Conservation (phyloP, 2,797 vertebrate genomes). For the Pampus argenteus region DNA sequence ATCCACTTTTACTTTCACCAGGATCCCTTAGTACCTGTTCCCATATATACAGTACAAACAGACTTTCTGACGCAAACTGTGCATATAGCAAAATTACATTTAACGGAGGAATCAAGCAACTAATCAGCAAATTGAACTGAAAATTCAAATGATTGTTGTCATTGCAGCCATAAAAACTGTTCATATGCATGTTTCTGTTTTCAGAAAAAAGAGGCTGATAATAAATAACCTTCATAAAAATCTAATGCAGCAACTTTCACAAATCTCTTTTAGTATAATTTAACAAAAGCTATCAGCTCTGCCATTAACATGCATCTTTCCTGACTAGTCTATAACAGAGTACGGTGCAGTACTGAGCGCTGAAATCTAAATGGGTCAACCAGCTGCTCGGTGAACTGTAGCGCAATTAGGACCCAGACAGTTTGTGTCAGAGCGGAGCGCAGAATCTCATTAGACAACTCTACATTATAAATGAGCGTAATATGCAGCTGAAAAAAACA, state of each 20-base stretch:
- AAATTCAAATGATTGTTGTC: neutral
- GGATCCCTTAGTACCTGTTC: neutral
- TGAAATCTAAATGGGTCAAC: conserved; percentile 82
- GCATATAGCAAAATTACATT: too few relatives aligned
- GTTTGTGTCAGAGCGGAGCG: conserved; percentile 59
- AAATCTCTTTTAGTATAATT: conserved; percentile 16
- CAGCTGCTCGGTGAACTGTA: conserved; percentile 62
- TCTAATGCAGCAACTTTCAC: neutral
- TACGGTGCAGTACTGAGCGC: conserved; percentile 72
- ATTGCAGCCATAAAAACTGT: neutral
- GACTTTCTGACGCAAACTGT: neutral
- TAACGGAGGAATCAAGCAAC: too few relatives aligned
- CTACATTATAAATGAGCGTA: conserved; percentile 50
- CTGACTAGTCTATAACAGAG: conserved; percentile 41
- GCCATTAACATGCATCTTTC: neutral
- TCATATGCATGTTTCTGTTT: neutral
- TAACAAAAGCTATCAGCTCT: neutral
- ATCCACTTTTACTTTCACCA: neutral
- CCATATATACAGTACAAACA: neutral
- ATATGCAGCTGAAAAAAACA: conserved; percentile 26
- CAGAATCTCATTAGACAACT: conserved; percentile 60
- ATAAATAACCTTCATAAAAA: neutral
- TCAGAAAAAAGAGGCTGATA: neutral
- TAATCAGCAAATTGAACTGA: neutral
- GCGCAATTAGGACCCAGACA: conserved; percentile 69